Base-by-base conservation (phyloP, 1,140 invertebrate genomes). In the Eumeta japonica region DNA sequence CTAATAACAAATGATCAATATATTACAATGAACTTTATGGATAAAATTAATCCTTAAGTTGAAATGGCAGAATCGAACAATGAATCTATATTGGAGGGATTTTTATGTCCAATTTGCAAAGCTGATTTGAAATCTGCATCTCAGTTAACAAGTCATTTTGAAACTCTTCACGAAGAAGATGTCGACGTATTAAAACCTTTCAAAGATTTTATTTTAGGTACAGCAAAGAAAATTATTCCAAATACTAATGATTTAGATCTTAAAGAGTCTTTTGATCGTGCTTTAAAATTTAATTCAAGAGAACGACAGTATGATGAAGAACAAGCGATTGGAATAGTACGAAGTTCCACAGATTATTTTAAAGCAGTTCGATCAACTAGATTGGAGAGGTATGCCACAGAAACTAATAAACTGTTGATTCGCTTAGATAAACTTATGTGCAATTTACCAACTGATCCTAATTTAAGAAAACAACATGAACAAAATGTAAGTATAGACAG, bases 391-490 rank as follows among this genome's bases (percentile, higher is more conserved):
- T 92, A 89, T 74, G 89, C 93, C 0, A 85, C 89, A 15, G 92
- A 97, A 76, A 97, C 94, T 1, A 98, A 99, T 68, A 97, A 96
- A 66, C 72, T 98, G 11, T 79, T 98, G 17, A 96, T 98, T 54
- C 80, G 95, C 52, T 63, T 99, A 48, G 92, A 97, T 75, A 95
- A 94, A 70, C 76, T 99, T 43, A 78, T 98, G 4, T 79, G 81
- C 47, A 89, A 94, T 60, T 82, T 89, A 62, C 90, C 92, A 7
- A 74, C 74, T 40, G 91, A 94, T 62, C 83, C 87, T 10, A 77
- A 83, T 16, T 88, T 90, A 63, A 80, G 90, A 48, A 94, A 92
- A 84, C 85, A 91, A 81, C 76, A 83, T 60, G 83, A 84, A 56
- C 81, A 83, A 53, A 77, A 79, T 47, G 75, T 79, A 49, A 62